Percentiles rank a stretch among this genome's conserved stretches.
Evolutionary conservation across 2,113 vertebrate genomes (phyloP).

Genomic region (Serinus canaria): DNA sequence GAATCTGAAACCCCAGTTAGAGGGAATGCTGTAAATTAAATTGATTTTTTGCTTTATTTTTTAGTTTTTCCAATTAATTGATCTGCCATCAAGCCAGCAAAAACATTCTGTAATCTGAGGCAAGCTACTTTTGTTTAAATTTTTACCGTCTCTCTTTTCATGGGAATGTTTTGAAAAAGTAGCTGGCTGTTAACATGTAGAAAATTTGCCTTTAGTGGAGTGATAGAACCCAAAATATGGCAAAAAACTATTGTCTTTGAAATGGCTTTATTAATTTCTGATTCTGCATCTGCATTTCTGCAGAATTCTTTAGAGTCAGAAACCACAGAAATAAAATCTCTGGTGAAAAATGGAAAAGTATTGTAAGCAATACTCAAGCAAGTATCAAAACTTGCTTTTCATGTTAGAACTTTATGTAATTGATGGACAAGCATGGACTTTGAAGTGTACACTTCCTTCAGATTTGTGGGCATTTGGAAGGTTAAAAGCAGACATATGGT

Average conservation of each 20-base stretch:
- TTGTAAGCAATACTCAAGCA: too few relatives aligned
- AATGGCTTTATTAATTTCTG: not conserved
- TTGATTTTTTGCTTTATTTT: not conserved
- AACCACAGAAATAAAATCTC: not conserved
- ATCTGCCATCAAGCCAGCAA: not conserved
- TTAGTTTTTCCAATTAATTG: not conserved
- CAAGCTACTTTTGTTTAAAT: not conserved
- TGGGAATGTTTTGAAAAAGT: not conserved
- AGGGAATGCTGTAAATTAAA: not conserved
- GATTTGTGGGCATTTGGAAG: constrained; percentile 4
- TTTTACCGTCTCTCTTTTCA: not conserved
- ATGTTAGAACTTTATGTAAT: not conserved
- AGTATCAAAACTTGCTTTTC: not conserved
- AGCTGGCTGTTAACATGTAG: not conserved
- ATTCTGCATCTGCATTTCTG: not conserved
- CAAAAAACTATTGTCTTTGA: not conserved
- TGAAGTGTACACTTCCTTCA: not conserved
- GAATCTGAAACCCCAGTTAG: constrained; percentile 9
- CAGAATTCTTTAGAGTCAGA: not conserved
- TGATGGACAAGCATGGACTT: not conserved
- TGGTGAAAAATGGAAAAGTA: not conserved
- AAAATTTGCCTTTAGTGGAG: not conserved
- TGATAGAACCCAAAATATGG: not conserved
- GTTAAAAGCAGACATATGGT: constrained; percentile 27
- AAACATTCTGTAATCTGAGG: not conserved